Percentiles rank a stretch among this genome's conserved stretches.
Evolutionary conservation across 2,113 vertebrate genomes (phyloP).

Genomic region (cattle (Bos taurus)): ARS-UCD2.0 NC_037340.1:58003501-58004000

Average conservation of each 20-base stretch:
- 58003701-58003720: neutral
- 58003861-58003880: constrained; percentile 28
- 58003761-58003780: neutral
- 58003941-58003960: neutral
- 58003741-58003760: neutral
- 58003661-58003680: neutral
- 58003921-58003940: constrained; percentile 43
- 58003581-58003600: no score
- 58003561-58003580: neutral
- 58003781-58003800: neutral
- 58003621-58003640: no score
- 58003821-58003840: neutral
- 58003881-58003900: neutral
- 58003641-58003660: neutral
- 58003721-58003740: neutral
- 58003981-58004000: neutral
- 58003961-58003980: neutral
- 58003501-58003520: neutral
- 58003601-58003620: accelerated
- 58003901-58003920: constrained; percentile 13
- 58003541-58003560: neutral
- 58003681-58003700: neutral
- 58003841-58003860: neutral
- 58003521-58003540: neutral
- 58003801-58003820: neutral